phyloP scores from a whole-genome alignment of 1,140 invertebrate species.

The Battus philenor region DNA sequence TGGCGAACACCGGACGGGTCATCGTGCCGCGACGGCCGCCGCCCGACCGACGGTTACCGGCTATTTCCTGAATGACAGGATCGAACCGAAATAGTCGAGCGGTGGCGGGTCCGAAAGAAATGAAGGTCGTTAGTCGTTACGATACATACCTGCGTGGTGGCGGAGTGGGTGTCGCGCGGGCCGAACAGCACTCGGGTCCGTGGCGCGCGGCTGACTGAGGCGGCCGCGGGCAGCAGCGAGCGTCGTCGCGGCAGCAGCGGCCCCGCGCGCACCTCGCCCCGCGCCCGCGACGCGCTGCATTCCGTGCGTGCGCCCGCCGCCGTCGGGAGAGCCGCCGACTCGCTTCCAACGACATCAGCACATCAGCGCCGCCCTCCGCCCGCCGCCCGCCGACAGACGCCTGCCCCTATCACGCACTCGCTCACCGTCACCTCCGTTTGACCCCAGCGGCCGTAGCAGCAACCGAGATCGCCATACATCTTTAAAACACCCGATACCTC shows the following conservation, averaged over 20 bases:
- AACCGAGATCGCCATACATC: background rate
- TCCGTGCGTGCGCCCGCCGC: slow-evolving; percentile 53
- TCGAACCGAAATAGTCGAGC: slow-evolving; percentile 18
- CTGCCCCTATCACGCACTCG: slow-evolving; percentile 17
- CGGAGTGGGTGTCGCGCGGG: slow-evolving; percentile 40
- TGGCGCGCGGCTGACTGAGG: slow-evolving; percentile 63
- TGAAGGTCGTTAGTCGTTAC: slow-evolving; percentile 50
- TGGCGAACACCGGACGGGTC: slow-evolving; percentile 44
- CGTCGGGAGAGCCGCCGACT: slow-evolving; percentile 46
- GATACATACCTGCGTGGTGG: slow-evolving; percentile 56
- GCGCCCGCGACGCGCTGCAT: slow-evolving; percentile 37
- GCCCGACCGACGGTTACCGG: slow-evolving; percentile 28
- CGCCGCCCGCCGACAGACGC: slow-evolving; percentile 22
- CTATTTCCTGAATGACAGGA: slow-evolving; percentile 37
- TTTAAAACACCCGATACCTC: background rate
- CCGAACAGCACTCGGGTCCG: slow-evolving; percentile 56
- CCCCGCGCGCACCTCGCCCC: slow-evolving; percentile 32
- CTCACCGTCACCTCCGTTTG: slow-evolving; percentile 45
- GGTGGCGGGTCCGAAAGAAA: slow-evolving; percentile 18
- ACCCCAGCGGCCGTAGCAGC: slow-evolving; percentile 30
- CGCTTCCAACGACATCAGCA: slow-evolving; percentile 43
- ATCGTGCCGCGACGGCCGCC: slow-evolving; percentile 34
- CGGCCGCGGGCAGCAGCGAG: slow-evolving; percentile 44
- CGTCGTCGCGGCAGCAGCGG: slow-evolving; percentile 57
- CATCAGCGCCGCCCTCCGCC: slow-evolving; percentile 26